phyloP scores from a whole-genome alignment of 2,888 invertebrate genomes.

The Drosophila hamatofila region DNA sequence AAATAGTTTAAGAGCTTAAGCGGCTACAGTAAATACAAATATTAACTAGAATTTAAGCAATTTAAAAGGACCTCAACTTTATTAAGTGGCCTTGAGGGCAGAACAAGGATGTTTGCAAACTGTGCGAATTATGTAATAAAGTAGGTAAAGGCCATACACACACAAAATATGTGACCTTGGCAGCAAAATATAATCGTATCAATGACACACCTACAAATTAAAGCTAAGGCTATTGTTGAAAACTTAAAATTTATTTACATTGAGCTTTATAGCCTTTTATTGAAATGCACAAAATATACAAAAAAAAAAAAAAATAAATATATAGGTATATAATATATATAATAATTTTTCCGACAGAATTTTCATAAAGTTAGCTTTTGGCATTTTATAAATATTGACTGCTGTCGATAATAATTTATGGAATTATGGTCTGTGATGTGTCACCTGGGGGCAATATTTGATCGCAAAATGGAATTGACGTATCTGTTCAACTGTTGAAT shows the following conservation, averaged over 20 bases:
- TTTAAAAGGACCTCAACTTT: not conserved
- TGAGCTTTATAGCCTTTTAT: not conserved
- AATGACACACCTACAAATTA: not conserved
- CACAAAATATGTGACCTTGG: not conserved
- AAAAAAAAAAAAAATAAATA: too few relatives aligned
- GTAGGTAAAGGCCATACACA: not conserved
- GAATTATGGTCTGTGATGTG: conserved; percentile 17
- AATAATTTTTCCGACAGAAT: conserved; percentile 3
- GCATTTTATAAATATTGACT: conserved; percentile 8
- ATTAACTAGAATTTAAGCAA: not conserved
- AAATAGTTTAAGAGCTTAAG: not conserved
- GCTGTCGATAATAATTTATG: conserved; percentile 36
- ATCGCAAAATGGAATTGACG: conserved; percentile 42
- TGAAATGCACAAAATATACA: not conserved
- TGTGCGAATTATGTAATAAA: not conserved
- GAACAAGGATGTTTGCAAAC: not conserved
- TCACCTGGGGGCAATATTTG: conserved; percentile 11
- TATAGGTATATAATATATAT: too few relatives aligned
- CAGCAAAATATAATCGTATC: too few relatives aligned
- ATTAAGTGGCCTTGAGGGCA: not conserved
- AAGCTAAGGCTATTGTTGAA: not conserved
- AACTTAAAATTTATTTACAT: not conserved
- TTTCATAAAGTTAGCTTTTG: conserved; percentile 6
- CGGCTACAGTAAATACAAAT: not conserved
- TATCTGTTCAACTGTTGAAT: conserved; percentile 41